Base-by-base conservation (phyloP, 2,113 vertebrate genomes). In the Gadus macrocephalus region DNA sequence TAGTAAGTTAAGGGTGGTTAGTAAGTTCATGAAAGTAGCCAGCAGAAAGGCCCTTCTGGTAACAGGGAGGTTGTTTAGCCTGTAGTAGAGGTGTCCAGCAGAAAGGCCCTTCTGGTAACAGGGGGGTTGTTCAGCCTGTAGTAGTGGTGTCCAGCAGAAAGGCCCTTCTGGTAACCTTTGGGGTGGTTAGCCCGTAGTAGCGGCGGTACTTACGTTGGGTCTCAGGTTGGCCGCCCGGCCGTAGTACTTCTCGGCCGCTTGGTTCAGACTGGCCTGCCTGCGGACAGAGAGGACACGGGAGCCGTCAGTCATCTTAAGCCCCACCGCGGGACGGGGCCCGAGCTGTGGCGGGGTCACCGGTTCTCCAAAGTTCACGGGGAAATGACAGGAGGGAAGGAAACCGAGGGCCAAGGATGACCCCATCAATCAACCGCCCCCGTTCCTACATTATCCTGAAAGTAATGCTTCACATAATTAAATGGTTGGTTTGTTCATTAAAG, bases 231-330 rank as follows among this genome's bases (percentile, higher is more conserved):
- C 96, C 67, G 97, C 96, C 89, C 94, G 92, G 88, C 94, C 91
- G 28, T 99, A 99, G 84, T 96, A 96, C 80, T 93, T 95, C 89
- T 99, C 96, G 0, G 97, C 96, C 77, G 95, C 96, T 83, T 95
- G 94, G 67, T 98, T 98, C 76, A 97, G 95, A 88, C 94, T 98
- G 81, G 96, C 97, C 92, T 99, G 97, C 89, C 97, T 99, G 86
- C 73, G 80, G 88, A 87, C 64, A 75, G 70, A 84, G 89, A 81
- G 85, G 60, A 85, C 62, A 85, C 62, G 58, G 65, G 53, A 15
- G 38, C 72, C 79, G 76, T 90, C 84, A 86, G 64, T 89, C 85
- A 89, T 81, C 85, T 89, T 89, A 81, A 69, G 80, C 73, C 27
- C 69, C 79, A 79, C 80, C 81, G 71, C 16, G 75, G 70, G 75